Evolutionary conservation across 2,113 vertebrate species (phyloP).

Genomic region (Smithornis capensis): DNA sequence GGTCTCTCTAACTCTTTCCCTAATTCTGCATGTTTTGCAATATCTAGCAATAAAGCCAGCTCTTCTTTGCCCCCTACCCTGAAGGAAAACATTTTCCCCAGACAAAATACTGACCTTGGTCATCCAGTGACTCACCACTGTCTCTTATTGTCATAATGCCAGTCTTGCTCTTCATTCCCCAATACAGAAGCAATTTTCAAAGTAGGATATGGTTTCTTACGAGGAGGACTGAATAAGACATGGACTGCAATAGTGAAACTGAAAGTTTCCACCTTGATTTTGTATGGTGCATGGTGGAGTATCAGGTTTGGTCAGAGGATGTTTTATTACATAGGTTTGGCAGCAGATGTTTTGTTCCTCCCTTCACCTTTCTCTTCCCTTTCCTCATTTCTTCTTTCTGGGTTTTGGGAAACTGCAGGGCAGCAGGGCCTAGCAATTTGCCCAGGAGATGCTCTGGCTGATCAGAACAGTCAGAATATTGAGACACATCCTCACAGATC

Average conservation of each 20-base stretch:
- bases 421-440: background rate
- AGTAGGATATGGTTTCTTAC: background rate
- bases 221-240: background rate
- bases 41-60: background rate
- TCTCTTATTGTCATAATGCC: background rate
- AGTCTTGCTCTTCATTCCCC: background rate
- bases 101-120: background rate
- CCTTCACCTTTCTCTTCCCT: background rate
- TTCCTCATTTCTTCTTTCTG: background rate
- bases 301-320: rapidly evolving
- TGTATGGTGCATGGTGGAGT: background rate
- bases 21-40: background rate
- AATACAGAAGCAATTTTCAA: background rate
- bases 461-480: background rate
- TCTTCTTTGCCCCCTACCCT: background rate
- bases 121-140: background rate
- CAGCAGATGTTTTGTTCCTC: background rate
- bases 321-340: background rate
- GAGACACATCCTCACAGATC: background rate
- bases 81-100: background rate
- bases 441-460: background rate
- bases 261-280: background rate
- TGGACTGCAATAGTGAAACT: rapidly evolving
- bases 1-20: background rate
- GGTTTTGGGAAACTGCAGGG: background rate